phyloP scores from a whole-genome alignment of 1,140 invertebrate species.

The Phocides pigmalion region DNA sequence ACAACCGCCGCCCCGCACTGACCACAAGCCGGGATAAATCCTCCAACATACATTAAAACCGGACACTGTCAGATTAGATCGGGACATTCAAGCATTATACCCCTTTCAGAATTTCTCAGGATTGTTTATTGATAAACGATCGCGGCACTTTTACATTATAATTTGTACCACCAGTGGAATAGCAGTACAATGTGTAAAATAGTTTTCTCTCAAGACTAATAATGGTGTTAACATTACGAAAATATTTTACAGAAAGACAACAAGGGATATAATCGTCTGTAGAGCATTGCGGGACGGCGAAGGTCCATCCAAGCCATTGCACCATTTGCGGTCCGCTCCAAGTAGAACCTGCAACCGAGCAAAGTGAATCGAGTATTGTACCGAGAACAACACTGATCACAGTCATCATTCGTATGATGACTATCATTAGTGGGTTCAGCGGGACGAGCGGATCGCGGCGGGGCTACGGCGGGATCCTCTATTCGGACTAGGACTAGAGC shows the following conservation, averaged over 20 bases:
- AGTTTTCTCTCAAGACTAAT: no score
- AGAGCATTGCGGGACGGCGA: no score
- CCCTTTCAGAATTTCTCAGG: background rate
- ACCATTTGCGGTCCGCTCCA: background rate
- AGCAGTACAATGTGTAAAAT: no score
- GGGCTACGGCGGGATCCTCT: background rate
- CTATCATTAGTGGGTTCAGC: no score
- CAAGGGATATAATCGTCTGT: background rate
- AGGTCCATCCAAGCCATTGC: background rate
- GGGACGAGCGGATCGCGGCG: background rate
- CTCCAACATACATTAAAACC: background rate
- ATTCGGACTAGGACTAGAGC: no score
- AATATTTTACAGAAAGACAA: background rate
- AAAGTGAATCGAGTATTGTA: no score
- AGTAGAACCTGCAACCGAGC: no score
- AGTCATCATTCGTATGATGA: no score
- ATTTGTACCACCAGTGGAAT: no score
- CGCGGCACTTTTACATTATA: no score
- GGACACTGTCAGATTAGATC: constrained; percentile 13
- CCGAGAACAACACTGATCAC: no score
- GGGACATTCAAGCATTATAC: constrained; percentile 14
- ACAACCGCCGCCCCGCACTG: background rate
- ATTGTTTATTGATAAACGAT: background rate
- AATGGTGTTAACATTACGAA: background rate
- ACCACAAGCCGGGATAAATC: background rate